Evolutionary conservation across 2,113 vertebrate species (phyloP), one percentile per base, ranked within the genome.

Genomic region (Castor canadensis): DNA sequence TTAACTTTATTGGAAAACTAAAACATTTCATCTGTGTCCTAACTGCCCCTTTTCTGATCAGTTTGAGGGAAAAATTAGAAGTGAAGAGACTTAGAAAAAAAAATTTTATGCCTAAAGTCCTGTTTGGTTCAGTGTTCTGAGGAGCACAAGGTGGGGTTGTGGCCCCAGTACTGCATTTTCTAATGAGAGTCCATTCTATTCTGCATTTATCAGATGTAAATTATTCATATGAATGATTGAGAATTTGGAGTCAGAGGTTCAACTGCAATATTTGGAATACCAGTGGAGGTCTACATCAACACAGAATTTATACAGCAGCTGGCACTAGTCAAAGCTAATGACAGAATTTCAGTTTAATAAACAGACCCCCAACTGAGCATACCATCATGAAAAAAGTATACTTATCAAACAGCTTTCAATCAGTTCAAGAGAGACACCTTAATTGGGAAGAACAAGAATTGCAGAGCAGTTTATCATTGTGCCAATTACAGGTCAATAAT

Each of bases 341-440:
- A 97, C 80, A 83, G 71, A 96, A 97, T 96, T 96, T 97, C 86
- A 94, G 93, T 76, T 97, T 97, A 96, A 96, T 97, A 97, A 96
- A 97, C 97, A 96, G 97, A 96, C 96, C 96, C 94, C 96, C 97
- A 95, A 89, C 94, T 76, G 97, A 96, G 97, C 52, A 96, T n/a
- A 96, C 96, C 89, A 87, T 96, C 94, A 96, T 93, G 91, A 94
- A 97, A 92, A 97, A 97, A 97, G 93, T 97, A 87, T 96, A 96
- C 91, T 97, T 97, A 93, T 89, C 91, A 93, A 97, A 96, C 76
- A 83, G 95, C 96, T 97, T 97, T 97, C 97, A 97, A 96, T 97
- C 97, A 97, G 91, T 89, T 97, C 95, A 96, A 97, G 97, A 97
- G 97, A 94, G 97, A 94, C 86, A 96, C 94, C 79, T 96, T 97